Evolutionary conservation across 2,113 vertebrate genomes (phyloP).

Genomic region (Protobothrops mucrosquamatus): DNA sequence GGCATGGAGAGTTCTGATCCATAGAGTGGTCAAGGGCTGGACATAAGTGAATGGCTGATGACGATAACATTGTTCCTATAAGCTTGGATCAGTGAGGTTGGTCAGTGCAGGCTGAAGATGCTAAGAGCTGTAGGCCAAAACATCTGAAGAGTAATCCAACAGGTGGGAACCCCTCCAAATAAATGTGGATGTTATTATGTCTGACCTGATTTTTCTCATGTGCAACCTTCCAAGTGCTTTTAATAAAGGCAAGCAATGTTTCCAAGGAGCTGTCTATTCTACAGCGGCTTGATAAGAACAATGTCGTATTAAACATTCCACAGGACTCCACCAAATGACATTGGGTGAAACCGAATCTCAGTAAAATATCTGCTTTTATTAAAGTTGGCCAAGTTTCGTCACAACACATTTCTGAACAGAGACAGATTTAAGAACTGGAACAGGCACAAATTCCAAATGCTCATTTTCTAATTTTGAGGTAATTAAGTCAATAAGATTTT

Average conservation of each 20-base stretch:
- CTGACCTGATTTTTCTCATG: conserved; percentile 39
- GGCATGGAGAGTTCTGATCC: not conserved
- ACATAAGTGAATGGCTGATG: not conserved
- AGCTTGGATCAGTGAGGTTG: not conserved
- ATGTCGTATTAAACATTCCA: conserved; percentile 43
- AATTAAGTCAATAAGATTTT: conserved; percentile 21
- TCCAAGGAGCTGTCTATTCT: conserved; percentile 18
- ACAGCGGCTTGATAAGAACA: conserved; percentile 46
- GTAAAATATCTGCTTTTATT: conserved; percentile 49
- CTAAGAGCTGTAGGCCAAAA: not conserved
- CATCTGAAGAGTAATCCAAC: conserved; percentile 40
- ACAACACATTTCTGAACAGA: not conserved
- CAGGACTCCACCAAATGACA: conserved; percentile 30
- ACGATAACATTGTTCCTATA: not conserved
- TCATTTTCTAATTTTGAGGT: conserved; percentile 48
- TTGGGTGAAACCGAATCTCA: conserved; percentile 41
- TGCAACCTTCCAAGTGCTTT: conserved; percentile 26
- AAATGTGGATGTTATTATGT: conserved; percentile 38
- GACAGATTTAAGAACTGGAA: conserved; percentile 48
- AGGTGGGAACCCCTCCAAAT: conserved; percentile 55
- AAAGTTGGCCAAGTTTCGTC: conserved; percentile 18
- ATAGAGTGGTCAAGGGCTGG: not conserved
- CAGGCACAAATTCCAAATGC: conserved; percentile 13
- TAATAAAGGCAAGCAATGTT: conserved; percentile 37
- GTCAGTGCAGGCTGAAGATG: not conserved